These are phyloP conservation scores for Pteruthius melanotis DNA, from an alignment of 2,113 vertebrate genomes.

Conservation along the genomic window DNA sequence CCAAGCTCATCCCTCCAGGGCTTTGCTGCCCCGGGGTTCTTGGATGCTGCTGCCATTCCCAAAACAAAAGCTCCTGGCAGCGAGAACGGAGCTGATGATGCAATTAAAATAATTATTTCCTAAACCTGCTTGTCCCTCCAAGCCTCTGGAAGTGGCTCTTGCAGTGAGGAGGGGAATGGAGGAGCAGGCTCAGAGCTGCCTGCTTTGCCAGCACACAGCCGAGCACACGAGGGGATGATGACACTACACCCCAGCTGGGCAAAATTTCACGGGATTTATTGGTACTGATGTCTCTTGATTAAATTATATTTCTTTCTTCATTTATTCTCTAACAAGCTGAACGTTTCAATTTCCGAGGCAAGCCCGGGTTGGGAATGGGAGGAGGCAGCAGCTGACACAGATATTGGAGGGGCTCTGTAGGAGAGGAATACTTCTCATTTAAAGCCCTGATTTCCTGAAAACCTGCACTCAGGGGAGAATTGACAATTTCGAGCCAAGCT, in stretches of 20 bases:
- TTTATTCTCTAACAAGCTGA: not conserved
- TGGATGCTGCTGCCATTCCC: not conserved
- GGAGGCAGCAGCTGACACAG: not conserved
- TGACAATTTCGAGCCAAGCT: not conserved
- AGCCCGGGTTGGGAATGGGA: not conserved
- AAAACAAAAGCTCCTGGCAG: not conserved
- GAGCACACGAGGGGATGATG: not conserved
- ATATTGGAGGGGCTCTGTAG: not conserved
- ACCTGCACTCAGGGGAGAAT: not conserved
- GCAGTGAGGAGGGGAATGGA: not conserved
- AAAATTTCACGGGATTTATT: not conserved
- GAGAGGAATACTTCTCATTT: not conserved
- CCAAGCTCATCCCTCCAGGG: not conserved
- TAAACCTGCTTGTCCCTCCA: accelerated
- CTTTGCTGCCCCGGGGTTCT: not conserved
- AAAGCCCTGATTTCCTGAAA: not conserved
- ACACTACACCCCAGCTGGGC: not conserved
- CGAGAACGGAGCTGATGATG: not conserved
- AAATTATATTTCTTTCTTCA: not conserved
- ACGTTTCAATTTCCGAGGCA: not conserved
- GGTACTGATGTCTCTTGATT: not conserved
- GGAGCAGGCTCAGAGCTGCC: not conserved
- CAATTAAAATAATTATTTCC: not conserved
- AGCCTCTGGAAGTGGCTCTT: not conserved
- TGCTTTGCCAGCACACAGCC: not conserved